phyloP scores from a whole-genome alignment of 2,888 invertebrate species.

The Cephus sareptanus region DNA sequence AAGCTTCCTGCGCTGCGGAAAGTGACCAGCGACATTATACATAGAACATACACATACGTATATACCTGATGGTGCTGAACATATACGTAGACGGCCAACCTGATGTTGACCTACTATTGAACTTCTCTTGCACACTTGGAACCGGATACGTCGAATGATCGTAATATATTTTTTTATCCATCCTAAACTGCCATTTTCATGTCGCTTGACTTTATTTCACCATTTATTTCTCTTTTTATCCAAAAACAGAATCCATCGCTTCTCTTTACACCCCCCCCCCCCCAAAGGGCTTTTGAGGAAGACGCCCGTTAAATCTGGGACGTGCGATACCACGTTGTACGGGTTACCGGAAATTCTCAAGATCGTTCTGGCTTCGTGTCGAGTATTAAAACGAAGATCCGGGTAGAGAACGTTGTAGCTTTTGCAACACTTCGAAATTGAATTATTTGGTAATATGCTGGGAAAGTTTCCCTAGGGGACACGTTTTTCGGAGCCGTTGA shows the following conservation, averaged over 20 bases:
- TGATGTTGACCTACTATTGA: neutral
- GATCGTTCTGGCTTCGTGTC: neutral
- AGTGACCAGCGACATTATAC: neutral
- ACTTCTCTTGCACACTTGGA: neutral
- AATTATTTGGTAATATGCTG: neutral
- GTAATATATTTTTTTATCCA: neutral
- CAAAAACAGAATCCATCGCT: neutral
- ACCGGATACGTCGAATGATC: neutral
- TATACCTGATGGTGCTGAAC: neutral
- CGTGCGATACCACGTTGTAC: neutral
- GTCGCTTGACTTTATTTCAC: neutral
- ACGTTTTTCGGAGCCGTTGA: neutral
- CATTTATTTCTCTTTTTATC: neutral
- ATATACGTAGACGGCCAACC: neutral
- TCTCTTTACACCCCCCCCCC: neutral
- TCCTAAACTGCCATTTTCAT: neutral
- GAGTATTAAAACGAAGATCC: neutral
- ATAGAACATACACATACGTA: neutral
- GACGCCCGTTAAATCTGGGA: neutral
- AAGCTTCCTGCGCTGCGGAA: constrained; percentile 3
- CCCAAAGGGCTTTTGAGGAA: neutral
- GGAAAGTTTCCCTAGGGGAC: neutral
- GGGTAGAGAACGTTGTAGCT: neutral
- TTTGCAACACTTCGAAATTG: neutral
- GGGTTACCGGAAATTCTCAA: neutral